Conservation (phyloP, 2,888 invertebrate species). For the Cephalotes varians region DNA sequence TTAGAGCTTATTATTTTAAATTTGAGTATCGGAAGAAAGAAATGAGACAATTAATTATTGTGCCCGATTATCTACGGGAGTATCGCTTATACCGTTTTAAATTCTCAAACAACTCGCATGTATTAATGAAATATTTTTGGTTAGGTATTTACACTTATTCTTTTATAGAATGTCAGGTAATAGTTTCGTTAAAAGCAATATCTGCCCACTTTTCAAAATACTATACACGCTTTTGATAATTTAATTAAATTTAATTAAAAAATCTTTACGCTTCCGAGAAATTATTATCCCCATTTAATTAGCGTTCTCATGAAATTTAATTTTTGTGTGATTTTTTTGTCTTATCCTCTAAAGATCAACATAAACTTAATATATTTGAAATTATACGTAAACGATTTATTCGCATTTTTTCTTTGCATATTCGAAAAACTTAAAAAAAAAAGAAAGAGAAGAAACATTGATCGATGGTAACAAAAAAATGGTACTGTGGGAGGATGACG, state of each 20-base stretch:
- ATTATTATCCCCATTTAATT: not conserved
- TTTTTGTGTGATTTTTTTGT: not conserved
- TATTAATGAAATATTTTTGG: not conserved
- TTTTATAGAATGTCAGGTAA: not conserved
- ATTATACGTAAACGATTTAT: not conserved
- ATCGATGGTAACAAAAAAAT: constrained; percentile 31
- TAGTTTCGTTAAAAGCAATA: not conserved
- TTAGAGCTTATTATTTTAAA: constrained; percentile 7
- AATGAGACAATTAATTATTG: not conserved
- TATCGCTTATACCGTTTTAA: not conserved
- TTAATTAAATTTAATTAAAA: not conserved
- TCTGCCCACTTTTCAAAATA: not conserved
- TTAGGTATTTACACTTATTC: not conserved
- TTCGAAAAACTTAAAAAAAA: not conserved
- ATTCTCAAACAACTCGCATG: not conserved
- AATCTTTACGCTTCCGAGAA: not conserved
- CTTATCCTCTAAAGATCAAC: not conserved
- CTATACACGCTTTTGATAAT: not conserved
- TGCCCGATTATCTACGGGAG: not conserved
- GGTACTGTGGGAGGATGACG: constrained; percentile 38
- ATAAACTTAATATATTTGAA: not conserved
- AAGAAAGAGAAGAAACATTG: not conserved
- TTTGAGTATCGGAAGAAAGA: not conserved
- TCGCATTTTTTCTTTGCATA: not conserved
- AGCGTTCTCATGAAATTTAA: not conserved